Evolutionary conservation across 2,888 invertebrate species (phyloP), one percentile per base, ranked within the genome.

Genomic region (Netelia inedita): DNA sequence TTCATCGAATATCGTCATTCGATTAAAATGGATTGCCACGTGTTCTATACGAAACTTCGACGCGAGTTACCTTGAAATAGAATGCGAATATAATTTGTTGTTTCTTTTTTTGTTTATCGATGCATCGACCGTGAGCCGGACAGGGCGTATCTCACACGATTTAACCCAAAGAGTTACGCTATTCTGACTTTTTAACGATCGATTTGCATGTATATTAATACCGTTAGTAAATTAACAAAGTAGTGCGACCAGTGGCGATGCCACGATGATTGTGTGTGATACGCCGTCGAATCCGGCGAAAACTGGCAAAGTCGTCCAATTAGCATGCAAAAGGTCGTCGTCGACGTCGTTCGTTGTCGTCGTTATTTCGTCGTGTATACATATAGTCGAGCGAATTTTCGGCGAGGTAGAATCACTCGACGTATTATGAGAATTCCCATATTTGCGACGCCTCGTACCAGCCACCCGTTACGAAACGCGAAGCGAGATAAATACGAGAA

Each of bases 261-360:
- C 59, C 28, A 16, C 16, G 41, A 21, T n/a, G 73, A 73, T 66
- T 73, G 73, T 81, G 68, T 28, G 28, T 46, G 55, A 68, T 55
- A 69, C 68, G 10, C 21, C 10, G 50, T 53, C 71, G 68, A 57
- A 61, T 50, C 81, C 35, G 78, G 73, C 81, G 28, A 28, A 35
- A 71, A 74, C 68, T 78, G 78, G 66, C 73, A 71, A 78, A 81
- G 19, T 81, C 57, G 69, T 46, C 14, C 74, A 73, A 85, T 78
- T 81, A 81, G 73, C 78, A 85, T 85, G 84, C 73, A 61, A 78
- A 84, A 85, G 82, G 72, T 76, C 82, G 66, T 71, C 66, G 55
- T 43, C 57, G 72, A 43, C 79, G 69, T 50, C 43, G 23, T 55
- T 68, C 46, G 68, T 61, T 63, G 69, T 65, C 41, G 28, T 28